phyloP scores from a whole-genome alignment of 2,113 vertebrate species.

The Manacus vitellinus region DNA sequence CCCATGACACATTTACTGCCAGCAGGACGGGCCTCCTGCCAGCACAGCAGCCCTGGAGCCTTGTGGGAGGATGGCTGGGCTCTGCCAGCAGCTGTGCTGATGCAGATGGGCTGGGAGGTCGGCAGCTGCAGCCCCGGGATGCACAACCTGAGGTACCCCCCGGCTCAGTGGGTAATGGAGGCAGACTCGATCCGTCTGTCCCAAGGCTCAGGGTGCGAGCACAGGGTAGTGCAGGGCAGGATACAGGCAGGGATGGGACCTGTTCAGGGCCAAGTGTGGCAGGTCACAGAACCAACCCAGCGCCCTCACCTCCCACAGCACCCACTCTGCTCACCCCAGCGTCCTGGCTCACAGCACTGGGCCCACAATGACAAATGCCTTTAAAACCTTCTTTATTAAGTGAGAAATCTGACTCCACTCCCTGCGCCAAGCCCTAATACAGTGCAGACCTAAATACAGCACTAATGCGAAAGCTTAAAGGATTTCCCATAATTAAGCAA shows the following conservation, averaged over 20 bases:
- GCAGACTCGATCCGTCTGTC: not conserved
- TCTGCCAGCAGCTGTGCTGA: not conserved
- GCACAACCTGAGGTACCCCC: not conserved
- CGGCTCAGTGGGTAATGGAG: not conserved
- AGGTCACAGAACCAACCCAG: not conserved
- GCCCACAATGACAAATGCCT: not conserved
- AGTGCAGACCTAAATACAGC: constrained; percentile 34
- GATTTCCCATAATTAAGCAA: constrained; percentile 50
- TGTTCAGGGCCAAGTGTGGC: not conserved
- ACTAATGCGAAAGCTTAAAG: constrained; percentile 48
- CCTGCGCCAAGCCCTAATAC: not conserved
- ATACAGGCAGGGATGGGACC: not conserved
- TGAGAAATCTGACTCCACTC: not conserved
- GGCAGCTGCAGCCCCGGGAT: not conserved
- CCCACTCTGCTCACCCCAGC: not conserved
- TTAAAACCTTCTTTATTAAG: not conserved
- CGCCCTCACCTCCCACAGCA: not conserved
- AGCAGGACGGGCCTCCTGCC: not conserved
- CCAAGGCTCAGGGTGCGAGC: accelerated
- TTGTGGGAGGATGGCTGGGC: not conserved
- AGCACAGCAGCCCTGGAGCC: not conserved
- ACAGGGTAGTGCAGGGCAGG: not conserved
- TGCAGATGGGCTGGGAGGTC: not conserved
- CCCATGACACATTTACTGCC: not conserved
- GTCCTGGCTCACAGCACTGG: accelerated